phyloP scores from a whole-genome alignment of 2,888 invertebrate genomes.

The Lobophora halterata region DNA sequence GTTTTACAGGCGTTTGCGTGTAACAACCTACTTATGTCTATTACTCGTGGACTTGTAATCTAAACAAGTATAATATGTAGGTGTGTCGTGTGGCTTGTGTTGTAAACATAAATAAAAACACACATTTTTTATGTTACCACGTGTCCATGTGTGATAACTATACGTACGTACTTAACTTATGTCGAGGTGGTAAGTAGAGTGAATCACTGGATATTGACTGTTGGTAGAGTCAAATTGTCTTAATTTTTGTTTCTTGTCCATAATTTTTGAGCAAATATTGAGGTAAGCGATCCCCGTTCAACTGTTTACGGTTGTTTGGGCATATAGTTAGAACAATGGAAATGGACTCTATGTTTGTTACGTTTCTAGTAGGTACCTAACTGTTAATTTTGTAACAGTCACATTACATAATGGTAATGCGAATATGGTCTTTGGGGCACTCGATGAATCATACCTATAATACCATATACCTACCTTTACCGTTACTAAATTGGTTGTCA shows the following conservation, averaged over 20 bases:
- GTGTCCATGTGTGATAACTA: slow-evolving; percentile 9
- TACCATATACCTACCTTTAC: too few relatives aligned
- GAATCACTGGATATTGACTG: slow-evolving; percentile 3
- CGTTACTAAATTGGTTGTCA: too few relatives aligned
- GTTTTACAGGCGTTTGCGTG: too few relatives aligned
- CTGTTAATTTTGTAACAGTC: slow-evolving; percentile 65
- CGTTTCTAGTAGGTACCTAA: slow-evolving; percentile 1
- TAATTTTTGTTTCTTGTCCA: too few relatives aligned
- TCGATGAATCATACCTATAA: slow-evolving; percentile 50
- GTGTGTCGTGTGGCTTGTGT: slow-evolving; percentile 11
- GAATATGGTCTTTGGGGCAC: slow-evolving; percentile 34
- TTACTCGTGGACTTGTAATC: too few relatives aligned
- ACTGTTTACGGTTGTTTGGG: too few relatives aligned
- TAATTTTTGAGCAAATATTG: too few relatives aligned
- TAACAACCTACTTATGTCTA: too few relatives aligned
- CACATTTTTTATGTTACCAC: slow-evolving; percentile 4
- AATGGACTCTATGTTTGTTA: not conserved
- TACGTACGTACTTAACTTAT: not conserved
- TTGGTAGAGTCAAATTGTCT: too few relatives aligned
- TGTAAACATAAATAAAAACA: slow-evolving; percentile 11
- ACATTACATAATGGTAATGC: slow-evolving; percentile 66
- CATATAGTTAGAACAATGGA: slow-evolving; percentile 3
- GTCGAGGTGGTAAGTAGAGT: not conserved
- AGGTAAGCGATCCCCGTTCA: too few relatives aligned
- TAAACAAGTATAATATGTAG: too few relatives aligned